phyloP scores from a whole-genome alignment of 2,797 vertebrate species.

The Pseudocheirus occidentalis region DNA sequence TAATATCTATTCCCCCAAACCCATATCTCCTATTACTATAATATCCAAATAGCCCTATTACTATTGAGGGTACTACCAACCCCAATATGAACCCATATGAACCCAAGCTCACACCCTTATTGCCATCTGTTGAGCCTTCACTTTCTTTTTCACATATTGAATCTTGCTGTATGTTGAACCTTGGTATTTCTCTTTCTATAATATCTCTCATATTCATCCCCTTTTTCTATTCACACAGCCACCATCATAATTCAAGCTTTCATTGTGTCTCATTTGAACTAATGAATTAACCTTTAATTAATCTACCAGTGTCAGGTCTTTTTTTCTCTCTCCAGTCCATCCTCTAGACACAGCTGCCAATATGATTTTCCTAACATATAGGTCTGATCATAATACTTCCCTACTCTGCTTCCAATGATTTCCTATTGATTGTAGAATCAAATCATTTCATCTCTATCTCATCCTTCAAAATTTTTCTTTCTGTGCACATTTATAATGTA shows the following conservation, averaged over 20 bases:
- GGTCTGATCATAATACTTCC: neutral
- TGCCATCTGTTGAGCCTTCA: neutral
- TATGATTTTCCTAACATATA: neutral
- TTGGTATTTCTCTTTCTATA: neutral
- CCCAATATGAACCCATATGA: neutral
- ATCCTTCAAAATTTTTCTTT: neutral
- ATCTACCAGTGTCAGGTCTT: neutral
- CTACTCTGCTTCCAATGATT: neutral
- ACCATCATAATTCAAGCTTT: neutral
- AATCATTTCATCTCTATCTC: neutral
- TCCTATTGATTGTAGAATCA: neutral
- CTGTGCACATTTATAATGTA: neutral
- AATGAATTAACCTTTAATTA: neutral
- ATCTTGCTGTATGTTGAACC: neutral
- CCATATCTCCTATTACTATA: neutral
- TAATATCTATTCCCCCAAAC: neutral
- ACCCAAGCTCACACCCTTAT: neutral
- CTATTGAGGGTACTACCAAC: neutral
- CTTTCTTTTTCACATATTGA: neutral
- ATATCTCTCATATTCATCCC: accelerated
- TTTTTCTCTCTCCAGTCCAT: neutral
- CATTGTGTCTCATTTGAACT: neutral
- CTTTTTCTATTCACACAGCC: accelerated
- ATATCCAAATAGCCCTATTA: neutral
- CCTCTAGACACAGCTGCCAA: neutral